phyloP scores from a whole-genome alignment of 2,888 invertebrate genomes.

The Oeneis ivallda region DNA sequence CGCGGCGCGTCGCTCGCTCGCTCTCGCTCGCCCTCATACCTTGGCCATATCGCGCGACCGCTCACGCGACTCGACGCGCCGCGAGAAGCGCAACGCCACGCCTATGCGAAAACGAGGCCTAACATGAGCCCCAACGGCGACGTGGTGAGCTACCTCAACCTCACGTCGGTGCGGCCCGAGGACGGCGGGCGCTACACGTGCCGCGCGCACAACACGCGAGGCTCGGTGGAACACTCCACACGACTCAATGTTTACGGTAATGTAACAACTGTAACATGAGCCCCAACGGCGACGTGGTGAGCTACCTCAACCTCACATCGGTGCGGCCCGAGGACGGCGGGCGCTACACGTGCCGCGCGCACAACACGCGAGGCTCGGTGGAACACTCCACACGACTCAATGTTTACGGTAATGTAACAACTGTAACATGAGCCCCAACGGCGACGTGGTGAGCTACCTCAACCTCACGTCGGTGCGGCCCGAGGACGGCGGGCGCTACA shows the following conservation, averaged over 20 bases:
- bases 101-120: no score
- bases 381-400: slow-evolving; percentile 89
- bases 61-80: no score
- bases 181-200: slow-evolving; percentile 94
- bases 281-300: slow-evolving; percentile 90
- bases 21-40: no score
- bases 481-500: slow-evolving; percentile 93
- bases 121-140: slow-evolving; percentile 88
- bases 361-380: slow-evolving; percentile 86
- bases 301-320: slow-evolving; percentile 90
- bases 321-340: slow-evolving; percentile 92
- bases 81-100: no score
- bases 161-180: slow-evolving; percentile 88
- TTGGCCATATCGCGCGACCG: no score
- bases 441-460: slow-evolving; percentile 92
- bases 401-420: slow-evolving; percentile 88
- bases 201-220: slow-evolving; percentile 88
- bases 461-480: slow-evolving; percentile 89
- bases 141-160: slow-evolving; percentile 92
- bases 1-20: no score
- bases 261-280: no score
- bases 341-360: slow-evolving; percentile 90
- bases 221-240: slow-evolving; percentile 87
- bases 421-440: slow-evolving; percentile 86
- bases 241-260: slow-evolving; percentile 90